Percentiles rank a stretch among this genome's conserved stretches.
Evolutionary conservation across 2,888 invertebrate species (phyloP).

Genomic region (Drosophila atripex): DNA sequence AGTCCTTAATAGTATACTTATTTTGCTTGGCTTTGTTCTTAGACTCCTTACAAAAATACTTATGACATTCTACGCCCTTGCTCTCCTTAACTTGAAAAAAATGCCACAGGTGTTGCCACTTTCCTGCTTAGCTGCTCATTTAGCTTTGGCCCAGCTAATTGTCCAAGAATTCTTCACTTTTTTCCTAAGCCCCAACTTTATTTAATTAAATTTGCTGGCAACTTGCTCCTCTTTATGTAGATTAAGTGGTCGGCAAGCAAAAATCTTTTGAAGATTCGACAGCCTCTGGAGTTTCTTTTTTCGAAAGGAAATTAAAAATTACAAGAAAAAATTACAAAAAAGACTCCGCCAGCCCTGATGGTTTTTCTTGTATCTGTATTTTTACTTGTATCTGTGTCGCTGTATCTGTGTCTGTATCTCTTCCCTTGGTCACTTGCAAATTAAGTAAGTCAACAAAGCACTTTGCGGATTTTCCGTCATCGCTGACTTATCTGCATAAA

Average conservation of each 20-base stretch:
- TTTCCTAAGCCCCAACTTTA: slow-evolving; percentile 50
- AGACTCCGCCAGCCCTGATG: not conserved
- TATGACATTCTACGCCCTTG: slow-evolving; percentile 28
- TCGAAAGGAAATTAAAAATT: slow-evolving; percentile 73
- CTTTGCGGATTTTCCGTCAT: slow-evolving; percentile 72
- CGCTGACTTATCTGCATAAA: slow-evolving; percentile 73
- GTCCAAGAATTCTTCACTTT: slow-evolving; percentile 66
- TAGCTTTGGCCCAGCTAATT: slow-evolving; percentile 63
- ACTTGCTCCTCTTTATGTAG: slow-evolving; percentile 65
- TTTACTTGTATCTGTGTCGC: not conserved
- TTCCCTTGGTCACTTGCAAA: slow-evolving; percentile 60
- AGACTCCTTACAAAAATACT: not conserved
- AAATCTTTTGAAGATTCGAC: slow-evolving; percentile 62
- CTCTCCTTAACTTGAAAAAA: slow-evolving; percentile 22
- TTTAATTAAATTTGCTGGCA: slow-evolving; percentile 72
- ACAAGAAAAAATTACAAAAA: not conserved
- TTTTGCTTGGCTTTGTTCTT: no score
- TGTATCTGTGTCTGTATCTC: slow-evolving; percentile 5
- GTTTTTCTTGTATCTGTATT: slow-evolving; percentile 7
- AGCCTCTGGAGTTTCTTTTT: slow-evolving; percentile 29
- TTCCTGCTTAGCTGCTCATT: slow-evolving; percentile 70
- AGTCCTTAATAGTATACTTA: no score
- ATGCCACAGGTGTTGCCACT: slow-evolving; percentile 75
- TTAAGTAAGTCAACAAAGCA: slow-evolving; percentile 79
- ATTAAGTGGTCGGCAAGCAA: slow-evolving; percentile 65